Evolutionary conservation across 1,140 invertebrate species (phyloP).

Genomic region (Drosophila mayri): DNA sequence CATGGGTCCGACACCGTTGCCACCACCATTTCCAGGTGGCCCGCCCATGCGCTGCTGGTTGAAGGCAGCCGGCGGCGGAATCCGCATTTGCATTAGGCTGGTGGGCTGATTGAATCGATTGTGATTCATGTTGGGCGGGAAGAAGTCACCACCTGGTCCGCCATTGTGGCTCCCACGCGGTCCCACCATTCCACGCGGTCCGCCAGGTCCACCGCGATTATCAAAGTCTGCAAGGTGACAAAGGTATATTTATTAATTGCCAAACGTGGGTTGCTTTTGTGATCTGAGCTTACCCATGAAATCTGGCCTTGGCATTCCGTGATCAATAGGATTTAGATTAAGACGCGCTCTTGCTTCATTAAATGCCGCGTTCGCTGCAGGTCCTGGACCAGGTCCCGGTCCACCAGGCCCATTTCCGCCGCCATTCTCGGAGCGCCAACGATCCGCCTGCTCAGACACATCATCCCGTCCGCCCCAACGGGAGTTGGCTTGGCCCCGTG

Average conservation of each 20-base stretch:
- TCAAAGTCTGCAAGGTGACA: slow-evolving; percentile 49
- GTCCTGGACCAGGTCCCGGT: slow-evolving; percentile 26
- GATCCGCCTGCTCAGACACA: slow-evolving; percentile 56
- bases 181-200: slow-evolving; percentile 73
- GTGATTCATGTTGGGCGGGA: slow-evolving; percentile 73
- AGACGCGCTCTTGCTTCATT: slow-evolving; percentile 71
- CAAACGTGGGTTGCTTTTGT: not conserved
- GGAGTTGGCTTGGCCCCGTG: slow-evolving; percentile 49
- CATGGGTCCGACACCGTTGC: slow-evolving; percentile 67
- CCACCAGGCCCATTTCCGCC: slow-evolving; percentile 37
- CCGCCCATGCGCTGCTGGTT: slow-evolving; percentile 79
- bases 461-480: slow-evolving; percentile 76
- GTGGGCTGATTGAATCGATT: slow-evolving; percentile 82
- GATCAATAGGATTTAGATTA: slow-evolving; percentile 67
- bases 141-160: slow-evolving; percentile 65
- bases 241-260: not conserved
- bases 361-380: slow-evolving; percentile 47
- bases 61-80: slow-evolving; percentile 76
- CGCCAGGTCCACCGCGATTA: slow-evolving; percentile 59
- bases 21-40: slow-evolving; percentile 45
- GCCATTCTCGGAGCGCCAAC: slow-evolving; percentile 65
- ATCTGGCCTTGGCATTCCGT: slow-evolving; percentile 62
- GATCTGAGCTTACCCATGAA: slow-evolving; percentile 52
- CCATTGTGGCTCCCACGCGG: slow-evolving; percentile 64
- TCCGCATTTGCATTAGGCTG: slow-evolving; percentile 83